Conservation (phyloP, 92 coral and sea anemone species). For the Heteractis magnifica region DNA sequence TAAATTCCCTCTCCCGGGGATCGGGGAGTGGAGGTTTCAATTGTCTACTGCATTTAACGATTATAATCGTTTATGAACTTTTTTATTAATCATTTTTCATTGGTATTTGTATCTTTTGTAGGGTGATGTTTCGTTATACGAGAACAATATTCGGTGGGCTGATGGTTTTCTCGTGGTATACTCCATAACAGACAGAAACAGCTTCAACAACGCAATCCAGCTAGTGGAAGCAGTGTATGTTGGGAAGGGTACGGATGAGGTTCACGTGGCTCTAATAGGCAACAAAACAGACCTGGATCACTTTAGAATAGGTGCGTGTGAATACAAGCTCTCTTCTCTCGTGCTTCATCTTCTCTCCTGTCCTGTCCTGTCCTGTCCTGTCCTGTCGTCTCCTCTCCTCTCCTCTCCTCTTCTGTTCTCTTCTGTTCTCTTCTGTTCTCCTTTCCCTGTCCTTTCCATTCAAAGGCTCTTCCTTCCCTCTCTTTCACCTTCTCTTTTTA, state of each 20-base stretch:
- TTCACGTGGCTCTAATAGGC: slow-evolving; percentile 91
- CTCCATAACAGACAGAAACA: slow-evolving; percentile 92
- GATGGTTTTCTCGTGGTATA: slow-evolving; percentile 97
- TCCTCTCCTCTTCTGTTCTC: too few relatives aligned
- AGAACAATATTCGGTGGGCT: slow-evolving; percentile 85
- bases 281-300: slow-evolving; percentile 90
- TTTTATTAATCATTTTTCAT: neutral
- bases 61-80: neutral
- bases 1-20: too few relatives aligned
- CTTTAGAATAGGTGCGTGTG: slow-evolving; percentile 78
- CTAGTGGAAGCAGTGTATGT: slow-evolving; percentile 85
- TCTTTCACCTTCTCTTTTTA: too few relatives aligned
- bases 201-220: slow-evolving; percentile 89
- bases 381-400: too few relatives aligned
- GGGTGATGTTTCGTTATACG: slow-evolving; percentile 50
- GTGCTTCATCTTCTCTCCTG: neutral
- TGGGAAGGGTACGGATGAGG: slow-evolving; percentile 89
- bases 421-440: too few relatives aligned
- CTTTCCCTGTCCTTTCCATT: too few relatives aligned
- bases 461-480: too few relatives aligned
- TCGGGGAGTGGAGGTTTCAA: too few relatives aligned
- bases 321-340: neutral
- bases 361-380: too few relatives aligned
- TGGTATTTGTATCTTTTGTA: neutral
- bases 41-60: too few relatives aligned